Evolutionary conservation across 2,888 invertebrate species (phyloP).

Genomic region (Leptopilina drosophilae): DNA sequence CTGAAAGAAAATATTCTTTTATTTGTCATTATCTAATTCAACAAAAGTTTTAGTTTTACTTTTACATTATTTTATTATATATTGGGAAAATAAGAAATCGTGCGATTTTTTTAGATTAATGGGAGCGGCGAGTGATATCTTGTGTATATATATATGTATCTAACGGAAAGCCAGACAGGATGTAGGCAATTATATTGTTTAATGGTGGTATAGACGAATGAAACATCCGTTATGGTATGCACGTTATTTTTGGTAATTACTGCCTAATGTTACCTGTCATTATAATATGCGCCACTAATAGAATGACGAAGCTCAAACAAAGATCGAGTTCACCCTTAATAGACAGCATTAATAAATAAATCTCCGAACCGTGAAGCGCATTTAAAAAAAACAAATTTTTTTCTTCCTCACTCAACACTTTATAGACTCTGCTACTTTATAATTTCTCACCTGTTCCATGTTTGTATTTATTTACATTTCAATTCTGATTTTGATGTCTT

Average conservation of each 20-base stretch:
- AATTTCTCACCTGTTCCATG: constrained; percentile 19
- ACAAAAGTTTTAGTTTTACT: too few species aligned
- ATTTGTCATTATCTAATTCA: too few species aligned
- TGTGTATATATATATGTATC: constrained; percentile 49
- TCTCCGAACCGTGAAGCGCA: constrained; percentile 30
- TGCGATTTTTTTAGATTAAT: constrained; percentile 46
- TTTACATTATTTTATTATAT: too few species aligned
- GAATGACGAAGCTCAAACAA: constrained; percentile 36
- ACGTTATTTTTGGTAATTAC: constrained; percentile 71
- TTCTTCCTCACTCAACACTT: not conserved
- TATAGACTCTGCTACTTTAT: too few species aligned
- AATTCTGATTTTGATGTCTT: not conserved
- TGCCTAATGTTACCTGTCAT: constrained; percentile 43
- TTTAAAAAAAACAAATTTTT: constrained; percentile 26
- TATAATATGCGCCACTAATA: constrained; percentile 39
- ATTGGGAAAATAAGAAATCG: constrained; percentile 31
- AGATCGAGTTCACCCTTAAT: constrained; percentile 27
- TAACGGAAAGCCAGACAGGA: constrained; percentile 68
- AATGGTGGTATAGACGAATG: constrained; percentile 69
- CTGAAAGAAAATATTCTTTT: too few species aligned
- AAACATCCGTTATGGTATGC: constrained; percentile 68
- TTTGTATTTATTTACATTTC: constrained; percentile 16
- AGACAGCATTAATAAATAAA: constrained; percentile 26
- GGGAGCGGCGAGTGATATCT: constrained; percentile 52
- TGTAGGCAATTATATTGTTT: constrained; percentile 72